Evolutionary conservation across 2,797 vertebrate species (phyloP), one percentile per base, ranked within the genome.

Genomic region (Australoheros facetus): DNA sequence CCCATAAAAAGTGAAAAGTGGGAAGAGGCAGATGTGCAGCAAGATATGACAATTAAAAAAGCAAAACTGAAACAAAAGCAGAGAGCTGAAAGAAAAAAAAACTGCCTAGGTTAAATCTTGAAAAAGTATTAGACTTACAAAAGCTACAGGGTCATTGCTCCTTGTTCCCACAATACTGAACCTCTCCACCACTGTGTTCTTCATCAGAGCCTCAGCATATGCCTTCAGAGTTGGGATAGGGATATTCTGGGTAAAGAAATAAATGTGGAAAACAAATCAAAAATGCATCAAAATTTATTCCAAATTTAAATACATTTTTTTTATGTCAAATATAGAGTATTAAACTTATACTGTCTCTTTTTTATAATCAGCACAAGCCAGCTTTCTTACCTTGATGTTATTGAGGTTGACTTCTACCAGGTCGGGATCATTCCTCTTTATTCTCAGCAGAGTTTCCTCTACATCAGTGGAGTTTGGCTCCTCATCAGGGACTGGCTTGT

Each of bases 351-450:
- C 23, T 3, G 9, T 32, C 1, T 21, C 37, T 1, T 53, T 14
- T 23, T 32, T 48, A 5, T 53, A 2, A 7, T 42, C 4, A 26
- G 6, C 17, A 45, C 5, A 30, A n/a, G 12, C 56, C 53, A 73
- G 48, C 12, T 5, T 39, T 4, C 56, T 64, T 87, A 99, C 98
- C 96, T 95, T 96, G 84, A 99, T 99, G 91, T 99, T 99, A 90
- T 99, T 99, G 70, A 99, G 97, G 93, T 99, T 99, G 87, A 99
- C 97, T 85, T 99, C 98, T 81, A 97, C 93, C 21, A 99, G 96
- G 56, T 97, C 95, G 0, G 98, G 96, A 88, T 99, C 97, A 1
- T 99, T 98, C 91, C 79, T 97, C 84, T 97, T 96, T 74, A 99
- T 85, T 84, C 92, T 95, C 92, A 94, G 88, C 87, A 99, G 94